Percentiles rank a stretch among this genome's conserved stretches.
These are phyloP conservation scores for Trissolcus japonicus DNA, from an alignment of 2,888 invertebrate genomes.

Conservation along the genomic window DNA sequence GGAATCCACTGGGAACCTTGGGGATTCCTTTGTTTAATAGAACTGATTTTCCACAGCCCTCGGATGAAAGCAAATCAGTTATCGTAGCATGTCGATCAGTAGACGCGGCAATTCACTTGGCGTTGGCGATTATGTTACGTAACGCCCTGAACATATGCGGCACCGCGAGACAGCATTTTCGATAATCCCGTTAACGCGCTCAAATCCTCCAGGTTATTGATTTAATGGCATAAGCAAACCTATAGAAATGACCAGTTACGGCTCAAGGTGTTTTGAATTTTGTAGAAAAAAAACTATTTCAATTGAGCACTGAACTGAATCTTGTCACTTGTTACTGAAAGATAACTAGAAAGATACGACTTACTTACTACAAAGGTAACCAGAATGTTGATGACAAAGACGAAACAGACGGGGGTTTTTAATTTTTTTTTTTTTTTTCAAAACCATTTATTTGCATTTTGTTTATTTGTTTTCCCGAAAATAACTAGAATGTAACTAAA, in stretches of 20 bases:
- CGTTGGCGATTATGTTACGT: slow-evolving; percentile 19
- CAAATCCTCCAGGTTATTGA: slow-evolving; percentile 30
- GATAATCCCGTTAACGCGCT: slow-evolving; percentile 40
- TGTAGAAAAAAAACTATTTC: neutral
- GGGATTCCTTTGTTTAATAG: no score
- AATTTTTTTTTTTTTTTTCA: no score
- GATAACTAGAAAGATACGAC: no score
- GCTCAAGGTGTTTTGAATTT: neutral
- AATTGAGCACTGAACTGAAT: neutral
- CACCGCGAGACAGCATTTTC: slow-evolving; percentile 36
- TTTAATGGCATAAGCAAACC: slow-evolving; percentile 15
- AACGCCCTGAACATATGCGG: slow-evolving; percentile 16
- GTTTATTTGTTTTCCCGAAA: no score
- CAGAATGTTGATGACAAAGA: no score
- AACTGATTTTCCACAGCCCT: slow-evolving; percentile 21
- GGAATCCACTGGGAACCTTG: no score
- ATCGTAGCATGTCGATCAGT: slow-evolving; percentile 8
- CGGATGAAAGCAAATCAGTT: slow-evolving; percentile 29
- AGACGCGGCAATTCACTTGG: slow-evolving; percentile 26
- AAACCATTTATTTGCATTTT: no score
- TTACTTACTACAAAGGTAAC: no score
- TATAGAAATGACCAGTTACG: neutral
- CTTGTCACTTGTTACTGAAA: no score
- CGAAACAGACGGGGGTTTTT: no score
- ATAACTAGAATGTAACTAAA: no score